phyloP scores from a whole-genome alignment of 2,888 invertebrate genomes.

The Hydraecia micacea region DNA sequence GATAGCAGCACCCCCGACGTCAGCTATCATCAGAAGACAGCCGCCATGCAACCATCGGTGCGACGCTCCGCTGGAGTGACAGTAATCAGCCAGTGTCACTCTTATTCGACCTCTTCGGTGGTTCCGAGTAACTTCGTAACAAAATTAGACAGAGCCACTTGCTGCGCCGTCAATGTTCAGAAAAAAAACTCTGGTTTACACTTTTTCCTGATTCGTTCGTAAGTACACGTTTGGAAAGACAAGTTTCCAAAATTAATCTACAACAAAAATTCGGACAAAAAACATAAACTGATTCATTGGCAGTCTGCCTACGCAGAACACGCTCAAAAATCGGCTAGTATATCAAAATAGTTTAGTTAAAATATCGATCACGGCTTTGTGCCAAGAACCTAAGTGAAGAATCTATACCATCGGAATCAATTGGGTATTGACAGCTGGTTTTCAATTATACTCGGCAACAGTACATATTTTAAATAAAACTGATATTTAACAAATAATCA shows the following conservation, averaged over 20 bases:
- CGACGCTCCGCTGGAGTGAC: background rate
- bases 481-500: constrained; percentile 18
- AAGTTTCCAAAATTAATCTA: constrained; percentile 7
- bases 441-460: constrained; percentile 35
- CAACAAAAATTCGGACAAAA: background rate
- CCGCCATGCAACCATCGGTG: background rate
- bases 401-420: constrained; percentile 33
- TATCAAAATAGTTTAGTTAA: constrained; percentile 54
- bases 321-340: constrained; percentile 19
- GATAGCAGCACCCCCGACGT: background rate
- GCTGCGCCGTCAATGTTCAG: background rate
- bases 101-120: background rate
- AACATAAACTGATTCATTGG: constrained; percentile 1
- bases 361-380: constrained; percentile 51
- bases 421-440: constrained; percentile 30
- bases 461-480: constrained; percentile 9
- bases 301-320: constrained; percentile 13
- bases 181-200: background rate
- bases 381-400: constrained; percentile 38
- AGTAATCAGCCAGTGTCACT: background rate
- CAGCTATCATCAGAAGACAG: background rate
- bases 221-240: background rate
- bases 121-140: background rate
- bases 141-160: background rate
- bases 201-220: background rate